Conservation (phyloP, 2,797 vertebrate species). For the Discoglossus pictus region DNA sequence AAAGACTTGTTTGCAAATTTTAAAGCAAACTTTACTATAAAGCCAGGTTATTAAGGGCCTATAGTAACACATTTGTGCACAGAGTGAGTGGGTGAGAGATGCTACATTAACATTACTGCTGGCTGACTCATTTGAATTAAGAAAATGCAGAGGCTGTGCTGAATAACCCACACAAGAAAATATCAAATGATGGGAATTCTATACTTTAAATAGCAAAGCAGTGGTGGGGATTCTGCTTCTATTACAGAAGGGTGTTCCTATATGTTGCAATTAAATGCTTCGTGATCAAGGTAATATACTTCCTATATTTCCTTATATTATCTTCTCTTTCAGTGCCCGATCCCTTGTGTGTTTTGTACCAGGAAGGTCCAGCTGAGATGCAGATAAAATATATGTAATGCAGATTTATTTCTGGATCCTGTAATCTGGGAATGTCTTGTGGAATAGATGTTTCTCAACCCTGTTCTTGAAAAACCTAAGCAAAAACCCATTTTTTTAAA, state of each 20-base stretch:
- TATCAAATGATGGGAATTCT: not conserved
- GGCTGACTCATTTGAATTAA: constrained; percentile 16
- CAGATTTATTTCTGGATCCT: too few relatives aligned
- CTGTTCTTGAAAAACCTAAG: too few relatives aligned
- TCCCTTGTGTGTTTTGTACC: too few relatives aligned
- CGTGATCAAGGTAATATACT: not conserved
- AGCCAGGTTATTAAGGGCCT: not conserved
- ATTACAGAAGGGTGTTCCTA: not conserved
- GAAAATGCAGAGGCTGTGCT: constrained; percentile 16
- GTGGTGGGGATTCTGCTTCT: not conserved
- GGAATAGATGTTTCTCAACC: too few relatives aligned
- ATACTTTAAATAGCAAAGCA: constrained; percentile 7
- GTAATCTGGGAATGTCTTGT: too few relatives aligned
- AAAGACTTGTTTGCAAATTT: constrained; percentile 3
- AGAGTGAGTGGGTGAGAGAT: constrained; percentile 15
- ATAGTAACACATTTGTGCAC: constrained; percentile 19
- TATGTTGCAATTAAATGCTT: not conserved
- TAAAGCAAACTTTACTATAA: not conserved
- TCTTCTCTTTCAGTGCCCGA: too few relatives aligned
- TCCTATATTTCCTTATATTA: too few relatives aligned
- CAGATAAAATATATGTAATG: too few relatives aligned
- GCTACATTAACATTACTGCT: constrained; percentile 24
- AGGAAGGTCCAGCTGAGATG: too few relatives aligned
- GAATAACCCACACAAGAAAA: constrained; percentile 13
- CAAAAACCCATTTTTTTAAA: too few relatives aligned